These are phyloP conservation scores for Turnix velox DNA, from an alignment of 2,113 vertebrate genomes.

Conservation along the genomic window DNA sequence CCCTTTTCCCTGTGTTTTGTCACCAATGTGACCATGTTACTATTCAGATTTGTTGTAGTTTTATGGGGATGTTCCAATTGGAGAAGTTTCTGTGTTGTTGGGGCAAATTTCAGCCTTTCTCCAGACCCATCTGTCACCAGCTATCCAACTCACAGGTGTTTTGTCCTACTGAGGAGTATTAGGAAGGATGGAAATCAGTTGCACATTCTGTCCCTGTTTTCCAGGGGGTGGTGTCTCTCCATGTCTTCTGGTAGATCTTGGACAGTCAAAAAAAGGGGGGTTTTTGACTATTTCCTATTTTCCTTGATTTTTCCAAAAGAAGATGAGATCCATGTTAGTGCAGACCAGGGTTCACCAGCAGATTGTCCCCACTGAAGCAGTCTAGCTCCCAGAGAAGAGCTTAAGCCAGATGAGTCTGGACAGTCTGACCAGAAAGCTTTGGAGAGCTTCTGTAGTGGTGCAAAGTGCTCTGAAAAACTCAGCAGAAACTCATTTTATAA, in stretches of 20 bases:
- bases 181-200: background rate
- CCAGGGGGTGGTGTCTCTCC: background rate
- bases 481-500: background rate
- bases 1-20: background rate
- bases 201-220: background rate
- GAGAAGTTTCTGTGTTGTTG: background rate
- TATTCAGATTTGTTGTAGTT: background rate
- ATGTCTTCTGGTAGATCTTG: background rate
- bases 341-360: background rate
- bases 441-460: background rate
- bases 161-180: background rate
- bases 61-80: background rate
- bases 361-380: background rate
- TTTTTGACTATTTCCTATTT: background rate
- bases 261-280: background rate
- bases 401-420: background rate
- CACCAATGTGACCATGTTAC: background rate
- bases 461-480: background rate
- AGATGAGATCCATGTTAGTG: background rate
- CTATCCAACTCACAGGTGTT: background rate
- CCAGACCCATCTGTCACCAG: background rate
- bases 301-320: background rate
- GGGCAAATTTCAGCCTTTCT: background rate
- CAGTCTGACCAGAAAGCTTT: background rate
- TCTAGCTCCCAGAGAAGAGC: background rate